Conservation (phyloP, 2,888 invertebrate species). For the Agrotis clavis region DNA sequence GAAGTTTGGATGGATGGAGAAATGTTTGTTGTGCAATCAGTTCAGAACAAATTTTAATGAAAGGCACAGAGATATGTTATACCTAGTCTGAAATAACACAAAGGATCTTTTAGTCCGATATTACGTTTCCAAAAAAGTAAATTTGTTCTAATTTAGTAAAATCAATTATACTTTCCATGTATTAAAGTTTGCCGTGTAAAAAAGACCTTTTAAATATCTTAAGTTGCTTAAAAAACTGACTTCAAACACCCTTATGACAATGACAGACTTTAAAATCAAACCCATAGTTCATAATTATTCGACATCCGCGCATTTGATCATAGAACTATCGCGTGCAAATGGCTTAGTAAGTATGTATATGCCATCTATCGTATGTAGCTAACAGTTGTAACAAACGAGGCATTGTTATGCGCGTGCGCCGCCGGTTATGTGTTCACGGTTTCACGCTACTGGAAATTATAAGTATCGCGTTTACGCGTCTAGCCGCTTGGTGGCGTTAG, state of each 20-base stretch:
- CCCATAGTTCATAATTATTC: not conserved
- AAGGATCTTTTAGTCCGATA: too few relatives aligned
- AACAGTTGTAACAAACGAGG: slow-evolving; percentile 61
- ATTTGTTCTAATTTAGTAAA: too few relatives aligned
- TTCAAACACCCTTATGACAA: not conserved
- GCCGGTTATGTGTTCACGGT: slow-evolving; percentile 45
- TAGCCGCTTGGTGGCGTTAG: slow-evolving; percentile 74
- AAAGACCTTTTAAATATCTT: too few relatives aligned
- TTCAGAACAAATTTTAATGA: too few relatives aligned
- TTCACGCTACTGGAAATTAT: slow-evolving; percentile 58
- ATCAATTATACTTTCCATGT: too few relatives aligned
- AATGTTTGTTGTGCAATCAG: too few relatives aligned
- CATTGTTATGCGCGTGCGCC: slow-evolving; percentile 63
- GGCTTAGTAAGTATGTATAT: slow-evolving; percentile 17
- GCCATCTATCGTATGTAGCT: slow-evolving; percentile 69
- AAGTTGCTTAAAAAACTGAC: too few relatives aligned
- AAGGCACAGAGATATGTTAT: too few relatives aligned
- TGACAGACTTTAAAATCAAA: not conserved
- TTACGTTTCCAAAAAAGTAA: too few relatives aligned
- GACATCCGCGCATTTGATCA: not conserved
- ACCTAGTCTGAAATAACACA: too few relatives aligned
- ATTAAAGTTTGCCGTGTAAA: too few relatives aligned
- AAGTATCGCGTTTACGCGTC: slow-evolving; percentile 24
- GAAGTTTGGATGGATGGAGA: too few relatives aligned
- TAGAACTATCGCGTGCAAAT: not conserved